Evolutionary conservation across 2,797 vertebrate genomes (phyloP), one percentile per base, ranked within the genome.

Genomic region (Adrianichthys oophorus): DNA sequence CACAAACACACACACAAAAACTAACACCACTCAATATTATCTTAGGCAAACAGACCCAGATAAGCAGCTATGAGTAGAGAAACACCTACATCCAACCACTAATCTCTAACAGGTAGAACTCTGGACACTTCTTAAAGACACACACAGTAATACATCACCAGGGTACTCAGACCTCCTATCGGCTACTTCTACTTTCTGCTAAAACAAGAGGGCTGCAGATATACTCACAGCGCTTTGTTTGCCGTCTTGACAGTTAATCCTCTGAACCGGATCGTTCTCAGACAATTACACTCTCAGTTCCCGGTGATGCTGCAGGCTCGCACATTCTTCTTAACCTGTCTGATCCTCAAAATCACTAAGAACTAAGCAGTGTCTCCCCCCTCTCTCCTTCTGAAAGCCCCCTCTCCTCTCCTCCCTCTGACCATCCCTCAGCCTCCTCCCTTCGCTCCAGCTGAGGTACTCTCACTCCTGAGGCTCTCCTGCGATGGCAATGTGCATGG

Each of bases 251-350:
- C 44, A 59, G 48, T n/a, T 67, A 70, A 55, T 80, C 81, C 56
- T 64, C 32, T 37, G 19, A 26, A 53, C 4, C 0, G 37, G 17
- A 59, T 10, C 21, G 32, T 61, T 51, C 56, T 54, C 41, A 57
- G 12, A 68, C 62, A 17, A 65, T 70, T 69, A 62, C 52, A 63
- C 52, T 52, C 53, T 67, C 70, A 59, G 46, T 59, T 67, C 57
- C 58, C 74, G 48, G 59, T 56, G 66, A 70, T 63, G 55, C 69
- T 47, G 70, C 67, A 65, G 24, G 45, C 72, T 19, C 41, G 45
- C 52, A 52, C 62, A 47, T 65, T 70, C 73, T 78, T 68, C 74
- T 71, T 84, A 86, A 83, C 83, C 84, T 76, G 82, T 79, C 81
- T 23, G 78, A 82, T 85, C 84, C 78, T 81, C 83, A 10, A 37